Evolutionary conservation across 2,888 invertebrate species (phyloP).

Genomic region (Callosobruchus maculatus): DNA sequence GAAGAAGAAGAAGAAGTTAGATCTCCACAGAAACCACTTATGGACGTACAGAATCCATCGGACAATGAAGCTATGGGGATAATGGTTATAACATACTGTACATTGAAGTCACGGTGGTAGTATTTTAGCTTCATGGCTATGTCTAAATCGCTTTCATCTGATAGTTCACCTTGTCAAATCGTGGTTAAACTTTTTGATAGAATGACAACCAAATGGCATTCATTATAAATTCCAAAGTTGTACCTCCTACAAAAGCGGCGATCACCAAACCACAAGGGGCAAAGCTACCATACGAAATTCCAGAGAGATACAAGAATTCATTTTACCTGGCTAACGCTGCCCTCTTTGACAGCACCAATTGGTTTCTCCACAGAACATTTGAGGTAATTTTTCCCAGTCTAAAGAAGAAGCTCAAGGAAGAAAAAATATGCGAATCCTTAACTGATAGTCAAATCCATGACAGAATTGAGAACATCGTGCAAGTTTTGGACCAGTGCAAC

Average conservation of each 20-base stretch:
- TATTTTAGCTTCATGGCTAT: too few relatives aligned
- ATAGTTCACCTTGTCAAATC: too few relatives aligned
- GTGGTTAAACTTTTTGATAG: not conserved
- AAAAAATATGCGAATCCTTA: constrained; percentile 14
- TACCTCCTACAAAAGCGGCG: not conserved
- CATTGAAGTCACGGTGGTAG: too few relatives aligned
- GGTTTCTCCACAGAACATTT: constrained; percentile 42
- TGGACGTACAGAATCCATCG: too few relatives aligned
- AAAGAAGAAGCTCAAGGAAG: constrained; percentile 26
- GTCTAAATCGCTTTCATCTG: too few relatives aligned
- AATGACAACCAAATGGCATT: constrained; percentile 13
- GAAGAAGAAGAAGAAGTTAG: too few relatives aligned
- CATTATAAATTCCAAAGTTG: constrained; percentile 15
- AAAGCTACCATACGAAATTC: constrained; percentile 36
- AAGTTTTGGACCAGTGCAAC: constrained; percentile 39
- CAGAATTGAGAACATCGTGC: constrained; percentile 32
- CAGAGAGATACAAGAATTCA: constrained; percentile 39
- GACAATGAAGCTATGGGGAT: too few relatives aligned
- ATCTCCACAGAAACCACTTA: too few relatives aligned
- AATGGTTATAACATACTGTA: too few relatives aligned
- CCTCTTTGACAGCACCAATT: constrained; percentile 41
- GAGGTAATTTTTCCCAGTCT: constrained; percentile 37
- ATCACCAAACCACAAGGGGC: not conserved
- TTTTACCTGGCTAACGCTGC: constrained; percentile 45
- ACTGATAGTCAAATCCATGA: constrained; percentile 21